Base-by-base conservation (phyloP, 2,888 invertebrate species). In the Linnaemya vulpina region DNA sequence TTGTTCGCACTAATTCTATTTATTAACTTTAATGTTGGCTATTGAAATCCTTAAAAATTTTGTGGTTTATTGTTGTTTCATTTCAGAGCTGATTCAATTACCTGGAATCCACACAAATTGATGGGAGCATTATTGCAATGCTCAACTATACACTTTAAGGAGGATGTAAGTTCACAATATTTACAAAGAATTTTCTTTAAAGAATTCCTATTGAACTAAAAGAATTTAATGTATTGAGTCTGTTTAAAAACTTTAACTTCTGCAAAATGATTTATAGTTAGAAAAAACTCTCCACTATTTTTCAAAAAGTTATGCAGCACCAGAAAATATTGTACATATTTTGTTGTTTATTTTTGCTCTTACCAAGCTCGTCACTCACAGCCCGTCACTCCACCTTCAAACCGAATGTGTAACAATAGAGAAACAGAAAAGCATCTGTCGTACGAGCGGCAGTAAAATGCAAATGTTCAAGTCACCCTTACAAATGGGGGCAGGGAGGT, bases 101-200 rank as follows among this genome's bases (percentile, higher is more conserved):
- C 99, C 62, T 99, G 99, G 99, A 99, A 99, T 93, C 99, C 99
- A 17, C 99, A 99, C 93, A 99, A 99, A 93, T 94, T 99, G 91
- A 98, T 99, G 98, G 99, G 99, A 0, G 97, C 98, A 0, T 94
- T 98, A 70, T 94, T 99, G 65, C 99, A 99, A 91, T 99, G 99
- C 93, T 99, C 98, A 80, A 98, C 98, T 3, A 97, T 99, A 88
- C 97, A 99, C 92, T 97, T 99, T 93, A 97, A 97, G 92, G 97
- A 98, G 92, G 97, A 98, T 93, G 99, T 99, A 93, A 95, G 96
- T 94, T 15, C 5, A 4, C n/a, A 46, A 46, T 46, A 15, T 46
- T 51, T 51, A 20, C 20, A 10, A 22, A 51, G 11, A 20, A 11
- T 51, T 15, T 49, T 49, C 1, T 49, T n/a, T 49, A 30, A 30